Evolutionary conservation across 2,888 invertebrate species (phyloP).

Genomic region (Catocala sponsa): DNA sequence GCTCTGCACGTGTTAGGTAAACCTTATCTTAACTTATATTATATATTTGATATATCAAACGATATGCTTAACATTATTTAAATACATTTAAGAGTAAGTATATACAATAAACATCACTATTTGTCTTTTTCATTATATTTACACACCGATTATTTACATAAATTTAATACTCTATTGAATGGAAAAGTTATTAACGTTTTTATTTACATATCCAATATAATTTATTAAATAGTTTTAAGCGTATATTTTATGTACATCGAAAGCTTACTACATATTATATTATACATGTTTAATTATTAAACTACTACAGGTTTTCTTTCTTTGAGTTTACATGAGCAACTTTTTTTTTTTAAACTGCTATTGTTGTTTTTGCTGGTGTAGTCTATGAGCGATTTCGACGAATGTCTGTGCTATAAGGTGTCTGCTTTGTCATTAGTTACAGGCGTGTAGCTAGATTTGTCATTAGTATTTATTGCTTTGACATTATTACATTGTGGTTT

Average conservation of each 20-base stretch:
- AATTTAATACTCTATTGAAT: conserved; percentile 9
- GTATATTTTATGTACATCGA: conserved; percentile 40
- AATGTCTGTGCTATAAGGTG: conserved; percentile 80
- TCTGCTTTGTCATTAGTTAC: conserved; percentile 65
- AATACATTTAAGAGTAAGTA: conserved; percentile 60
- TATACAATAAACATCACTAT: conserved; percentile 79
- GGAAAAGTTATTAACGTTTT: conserved; percentile 20
- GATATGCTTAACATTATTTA: conserved; percentile 50
- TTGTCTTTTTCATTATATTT: conserved; percentile 67
- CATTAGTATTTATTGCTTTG: conserved; percentile 32
- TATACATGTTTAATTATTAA: conserved; percentile 48
- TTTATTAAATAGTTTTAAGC: conserved; percentile 17
- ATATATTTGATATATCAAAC: conserved; percentile 54
- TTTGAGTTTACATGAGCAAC: conserved; percentile 79
- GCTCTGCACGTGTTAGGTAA: conserved; percentile 54
- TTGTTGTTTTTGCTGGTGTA: conserved; percentile 64
- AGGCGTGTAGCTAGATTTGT: conserved; percentile 37
- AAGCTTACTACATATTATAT: conserved; percentile 32
- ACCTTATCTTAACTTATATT: conserved; percentile 44
- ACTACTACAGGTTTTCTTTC: conserved; percentile 80
- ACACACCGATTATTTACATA: conserved; percentile 46
- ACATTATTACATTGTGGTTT: conserved; percentile 56
- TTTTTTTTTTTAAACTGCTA: conserved; percentile 70
- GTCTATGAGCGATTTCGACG: conserved; percentile 74
- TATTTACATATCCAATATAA: conserved; percentile 42